Base-by-base conservation (phyloP, 2,113 vertebrate genomes). In the Apistogramma diplotaenia region DNA sequence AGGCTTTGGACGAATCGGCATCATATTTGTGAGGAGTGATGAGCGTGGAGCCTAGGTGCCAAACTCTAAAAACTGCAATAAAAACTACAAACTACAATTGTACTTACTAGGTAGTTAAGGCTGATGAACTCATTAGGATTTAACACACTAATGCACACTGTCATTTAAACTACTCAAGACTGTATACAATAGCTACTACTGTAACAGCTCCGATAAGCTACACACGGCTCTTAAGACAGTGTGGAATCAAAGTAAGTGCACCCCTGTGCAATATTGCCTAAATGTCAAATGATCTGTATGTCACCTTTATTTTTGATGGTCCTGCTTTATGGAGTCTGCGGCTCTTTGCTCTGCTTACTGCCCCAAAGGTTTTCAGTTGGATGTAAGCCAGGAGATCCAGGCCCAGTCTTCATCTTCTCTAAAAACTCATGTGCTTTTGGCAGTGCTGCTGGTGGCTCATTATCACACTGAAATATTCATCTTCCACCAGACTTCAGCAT, bases 31-130 rank as follows among this genome's bases (percentile, higher is more conserved):
- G 37, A 15, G 40, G 40, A 67, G 46, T 7, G 23, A 67, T 67
- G 23, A 46, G 23, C 0, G 8, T 27, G 0, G 40, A 27, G 43
- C 23, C 40, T 27, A 27, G 40, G 1, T 27, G 8, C 40, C 23
- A 46, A 46, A 67, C 62, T 61, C 33, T 49, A 27, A 27, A 46
- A n/a, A n/a, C n/a, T 67, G 40, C 8, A 67, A 67, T 15, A 27
- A 0, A 67, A 65, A 43, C 35, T 43, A 12, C 11, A 40, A 40
- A 40, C 1, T 13, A 46, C 37, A 67, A 27, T 37, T 67, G 37
- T 46, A 67, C 10, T 19, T 67, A 29, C 40, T 37, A 46, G 62
- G 40, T 25, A 27, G 5, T 67, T 49, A 67, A 49, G 5, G 27
- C 1, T 27, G 40, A 40, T 46, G 15, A 67, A 46, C 23, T 46